phyloP scores from a whole-genome alignment of 2,888 invertebrate species.

The Drosophila mettleri region DNA sequence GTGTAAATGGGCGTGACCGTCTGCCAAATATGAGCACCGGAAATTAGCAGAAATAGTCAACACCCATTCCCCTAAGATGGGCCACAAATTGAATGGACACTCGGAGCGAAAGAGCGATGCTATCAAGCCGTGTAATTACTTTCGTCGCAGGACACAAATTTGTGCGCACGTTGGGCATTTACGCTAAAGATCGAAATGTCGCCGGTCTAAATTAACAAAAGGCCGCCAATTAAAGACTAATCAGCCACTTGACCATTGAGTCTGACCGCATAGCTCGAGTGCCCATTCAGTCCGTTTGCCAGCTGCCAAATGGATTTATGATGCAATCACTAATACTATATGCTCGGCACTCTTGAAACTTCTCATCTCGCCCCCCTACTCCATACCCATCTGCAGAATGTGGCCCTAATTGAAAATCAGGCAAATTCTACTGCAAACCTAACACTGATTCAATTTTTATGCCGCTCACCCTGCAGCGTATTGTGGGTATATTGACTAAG shows the following conservation, averaged over 20 bases:
- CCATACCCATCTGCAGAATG: conserved; percentile 20
- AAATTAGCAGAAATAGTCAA: conserved; percentile 66
- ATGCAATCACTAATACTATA: conserved; percentile 48
- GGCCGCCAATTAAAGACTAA: conserved; percentile 76
- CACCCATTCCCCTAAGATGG: conserved; percentile 17
- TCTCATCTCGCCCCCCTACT: conserved; percentile 33
- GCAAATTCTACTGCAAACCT: conserved; percentile 38
- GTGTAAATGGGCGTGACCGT: conserved; percentile 69
- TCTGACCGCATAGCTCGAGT: conserved; percentile 38
- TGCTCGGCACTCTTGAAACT: conserved; percentile 45
- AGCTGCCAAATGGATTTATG: conserved; percentile 53
- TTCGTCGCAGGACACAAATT: conserved; percentile 56
- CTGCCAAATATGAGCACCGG: conserved; percentile 78
- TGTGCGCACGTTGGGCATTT: conserved; percentile 44
- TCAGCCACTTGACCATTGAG: conserved; percentile 74
- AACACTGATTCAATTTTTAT: conserved; percentile 57
- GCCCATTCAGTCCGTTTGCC: neutral
- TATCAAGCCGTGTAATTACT: conserved; percentile 71
- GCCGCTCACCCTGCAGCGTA: conserved; percentile 8
- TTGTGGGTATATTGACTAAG: conserved; percentile 13
- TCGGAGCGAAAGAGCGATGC: conserved; percentile 15
- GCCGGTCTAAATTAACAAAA: conserved; percentile 77
- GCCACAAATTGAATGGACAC: conserved; percentile 67
- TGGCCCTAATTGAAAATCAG: conserved; percentile 49
- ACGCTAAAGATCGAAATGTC: conserved; percentile 38